phyloP scores from a whole-genome alignment of 92 coral and sea anemone genomes.

The Zoanthus gigantus region DNA sequence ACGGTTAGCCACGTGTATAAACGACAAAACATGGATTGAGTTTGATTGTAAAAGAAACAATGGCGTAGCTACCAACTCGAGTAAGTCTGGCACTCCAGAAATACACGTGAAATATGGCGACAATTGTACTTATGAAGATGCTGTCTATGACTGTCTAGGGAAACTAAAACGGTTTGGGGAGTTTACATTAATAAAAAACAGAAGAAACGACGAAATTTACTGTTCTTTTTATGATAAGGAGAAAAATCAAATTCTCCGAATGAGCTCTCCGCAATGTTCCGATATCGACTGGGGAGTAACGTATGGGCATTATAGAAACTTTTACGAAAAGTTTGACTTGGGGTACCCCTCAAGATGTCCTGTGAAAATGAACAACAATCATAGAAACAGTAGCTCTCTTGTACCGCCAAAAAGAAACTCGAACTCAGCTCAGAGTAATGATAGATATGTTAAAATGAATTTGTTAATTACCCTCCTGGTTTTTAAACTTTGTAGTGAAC shows the following conservation, averaged over 20 bases:
- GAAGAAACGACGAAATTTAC: slow-evolving; percentile 38
- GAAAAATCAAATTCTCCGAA: slow-evolving; percentile 60
- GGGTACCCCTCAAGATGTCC: slow-evolving; percentile 74
- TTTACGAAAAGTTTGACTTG: slow-evolving; percentile 63
- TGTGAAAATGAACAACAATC: neutral
- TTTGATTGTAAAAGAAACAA: slow-evolving; percentile 60
- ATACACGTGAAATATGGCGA: slow-evolving; percentile 54
- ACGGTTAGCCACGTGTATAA: slow-evolving; percentile 46
- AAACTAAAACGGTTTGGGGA: slow-evolving; percentile 71
- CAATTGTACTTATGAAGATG: slow-evolving; percentile 53
- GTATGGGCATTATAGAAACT: slow-evolving; percentile 53
- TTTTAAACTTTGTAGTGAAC: neutral
- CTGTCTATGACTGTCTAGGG: slow-evolving; percentile 65
- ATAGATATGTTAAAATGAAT: neutral
- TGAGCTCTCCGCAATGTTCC: slow-evolving; percentile 79
- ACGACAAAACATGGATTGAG: slow-evolving; percentile 49
- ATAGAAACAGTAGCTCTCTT: slow-evolving; percentile 3
- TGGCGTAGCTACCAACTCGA: neutral
- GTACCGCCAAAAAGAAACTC: slow-evolving; percentile 18
- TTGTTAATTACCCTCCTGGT: neutral
- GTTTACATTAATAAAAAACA: slow-evolving; percentile 67
- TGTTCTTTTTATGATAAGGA: slow-evolving; percentile 76
- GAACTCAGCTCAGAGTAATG: neutral
- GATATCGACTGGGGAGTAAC: slow-evolving; percentile 75
- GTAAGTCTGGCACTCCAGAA: slow-evolving; percentile 9